Evolutionary conservation across 2,113 vertebrate species (phyloP).

Genomic region (Merops nubicus): DNA sequence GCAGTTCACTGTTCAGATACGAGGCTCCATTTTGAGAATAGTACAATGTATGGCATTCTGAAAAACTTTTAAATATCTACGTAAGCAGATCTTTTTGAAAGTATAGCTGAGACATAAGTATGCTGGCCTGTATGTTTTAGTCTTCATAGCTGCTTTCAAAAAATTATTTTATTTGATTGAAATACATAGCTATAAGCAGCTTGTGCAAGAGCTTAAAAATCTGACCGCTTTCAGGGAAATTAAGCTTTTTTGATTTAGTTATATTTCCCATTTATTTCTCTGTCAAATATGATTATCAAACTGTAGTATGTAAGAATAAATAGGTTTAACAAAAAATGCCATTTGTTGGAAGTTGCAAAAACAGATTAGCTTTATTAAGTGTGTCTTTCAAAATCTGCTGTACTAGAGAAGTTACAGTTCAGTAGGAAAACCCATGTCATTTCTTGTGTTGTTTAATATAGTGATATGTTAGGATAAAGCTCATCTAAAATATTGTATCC

Average conservation of each 20-base stretch:
- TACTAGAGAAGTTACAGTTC: background rate
- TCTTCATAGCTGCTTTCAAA: background rate
- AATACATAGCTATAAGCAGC: background rate
- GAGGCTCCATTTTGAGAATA: background rate
- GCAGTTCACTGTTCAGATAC: background rate
- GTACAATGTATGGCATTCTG: background rate
- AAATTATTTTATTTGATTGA: background rate
- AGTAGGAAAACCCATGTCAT: background rate
- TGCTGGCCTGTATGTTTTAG: background rate
- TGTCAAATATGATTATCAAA: background rate
- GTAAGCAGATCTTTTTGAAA: background rate
- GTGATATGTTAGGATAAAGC: background rate
- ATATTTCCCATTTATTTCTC: background rate
- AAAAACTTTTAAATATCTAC: background rate
- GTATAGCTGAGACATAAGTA: background rate
- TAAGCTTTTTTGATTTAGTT: background rate
- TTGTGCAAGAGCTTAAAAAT: constrained; percentile 5
- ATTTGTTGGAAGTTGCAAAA: background rate
- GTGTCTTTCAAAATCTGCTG: background rate
- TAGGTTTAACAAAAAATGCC: background rate
- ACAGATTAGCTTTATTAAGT: background rate
- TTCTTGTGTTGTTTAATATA: background rate
- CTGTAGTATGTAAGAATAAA: background rate
- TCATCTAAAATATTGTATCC: background rate
- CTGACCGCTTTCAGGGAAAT: background rate